A percentile compares a stretch with the other conserved stretches of the same genome.
Evolutionary conservation across 2,888 invertebrate genomes (phyloP).

Genomic region (Trichopria drosophilae): DNA sequence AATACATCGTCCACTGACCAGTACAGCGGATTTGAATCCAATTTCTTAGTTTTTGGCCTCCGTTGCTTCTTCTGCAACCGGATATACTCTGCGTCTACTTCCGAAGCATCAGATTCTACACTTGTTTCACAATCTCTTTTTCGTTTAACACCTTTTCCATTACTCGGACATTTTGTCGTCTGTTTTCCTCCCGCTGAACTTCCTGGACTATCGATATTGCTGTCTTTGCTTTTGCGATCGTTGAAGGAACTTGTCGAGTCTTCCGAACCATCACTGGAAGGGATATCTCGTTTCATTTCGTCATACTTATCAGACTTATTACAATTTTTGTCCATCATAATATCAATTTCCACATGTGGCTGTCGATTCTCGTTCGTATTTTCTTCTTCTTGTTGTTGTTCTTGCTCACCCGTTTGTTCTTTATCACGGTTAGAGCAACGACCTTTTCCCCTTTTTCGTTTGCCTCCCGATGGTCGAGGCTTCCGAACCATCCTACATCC

Average conservation of each 20-base stretch:
- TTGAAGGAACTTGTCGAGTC: constrained; percentile 55
- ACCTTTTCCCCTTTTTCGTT: constrained; percentile 48
- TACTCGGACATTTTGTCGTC: constrained; percentile 40
- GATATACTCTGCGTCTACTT: constrained; percentile 49
- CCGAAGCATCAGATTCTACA: constrained; percentile 50
- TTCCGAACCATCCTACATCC: constrained; percentile 55
- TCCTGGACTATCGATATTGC: constrained; percentile 42
- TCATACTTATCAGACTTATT: constrained; percentile 49
- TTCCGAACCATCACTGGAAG: constrained; percentile 53
- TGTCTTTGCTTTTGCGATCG: constrained; percentile 52
- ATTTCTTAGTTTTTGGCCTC: constrained; percentile 63
- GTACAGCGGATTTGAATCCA: constrained; percentile 67
- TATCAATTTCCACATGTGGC: constrained; percentile 48
- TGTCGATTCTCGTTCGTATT: constrained; percentile 41
- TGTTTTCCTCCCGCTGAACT: constrained; percentile 42
- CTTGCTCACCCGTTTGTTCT: constrained; percentile 42
- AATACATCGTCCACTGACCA: constrained; percentile 74
- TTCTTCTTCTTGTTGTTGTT: constrained; percentile 47
- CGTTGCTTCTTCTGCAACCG: constrained; percentile 60
- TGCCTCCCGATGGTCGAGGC: constrained; percentile 53
- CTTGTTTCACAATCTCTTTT: constrained; percentile 53
- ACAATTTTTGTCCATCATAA: constrained; percentile 48
- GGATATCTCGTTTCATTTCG: constrained; percentile 47
- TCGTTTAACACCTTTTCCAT: constrained; percentile 44
- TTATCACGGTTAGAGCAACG: constrained; percentile 52